Base-by-base conservation (phyloP, 1,140 invertebrate genomes). In the Solenopsis invicta region DNA sequence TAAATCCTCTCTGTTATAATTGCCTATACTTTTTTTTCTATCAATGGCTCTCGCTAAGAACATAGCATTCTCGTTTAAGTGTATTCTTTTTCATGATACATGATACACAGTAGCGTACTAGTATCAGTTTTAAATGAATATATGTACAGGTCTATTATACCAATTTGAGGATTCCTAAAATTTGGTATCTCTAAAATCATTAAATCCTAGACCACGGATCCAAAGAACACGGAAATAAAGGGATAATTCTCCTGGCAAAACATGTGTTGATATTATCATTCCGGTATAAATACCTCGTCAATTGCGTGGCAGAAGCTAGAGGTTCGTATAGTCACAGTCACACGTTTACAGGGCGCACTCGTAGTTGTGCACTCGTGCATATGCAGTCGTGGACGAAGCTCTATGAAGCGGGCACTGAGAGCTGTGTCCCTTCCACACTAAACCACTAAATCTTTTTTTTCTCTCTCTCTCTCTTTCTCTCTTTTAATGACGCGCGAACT, bases 271-370 rank as follows among this genome's bases (percentile, higher is more conserved):
- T 93, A 94, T 94, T 94, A 95, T 95, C 95, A 95, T 95, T 95
- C 94, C 94, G 93, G 94, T 90, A 95, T 95, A 95, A 95, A 95
- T 95, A 95, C 95, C 95, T 95, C 95, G 93, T 84, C 92, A 93
- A 95, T 94, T 95, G 94, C 93, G 94, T 95, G 93, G 95, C 94
- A 94, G 95, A 95, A 95, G 95, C 92, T 95, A 95, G 80, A 84
- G 93, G 94, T 94, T 95, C 95, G 94, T 95, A 95, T 95, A 94
- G 94, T 95, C 93, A 94, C 93, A 95, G 95, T 95, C 94, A 95
- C 94, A 93, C 69, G 56, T 84, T 84, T 84, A 69, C 94, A 95
- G 94, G 94, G 93, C 80, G 54, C 94, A 95, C 94, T 95, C 69
- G 9, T 13, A 84, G 95, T 93, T 93, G 94, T 94, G 92, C 80